Evolutionary conservation across 2,113 vertebrate species (phyloP), one percentile per base, ranked within the genome.

Genomic region (Naja naja): DNA sequence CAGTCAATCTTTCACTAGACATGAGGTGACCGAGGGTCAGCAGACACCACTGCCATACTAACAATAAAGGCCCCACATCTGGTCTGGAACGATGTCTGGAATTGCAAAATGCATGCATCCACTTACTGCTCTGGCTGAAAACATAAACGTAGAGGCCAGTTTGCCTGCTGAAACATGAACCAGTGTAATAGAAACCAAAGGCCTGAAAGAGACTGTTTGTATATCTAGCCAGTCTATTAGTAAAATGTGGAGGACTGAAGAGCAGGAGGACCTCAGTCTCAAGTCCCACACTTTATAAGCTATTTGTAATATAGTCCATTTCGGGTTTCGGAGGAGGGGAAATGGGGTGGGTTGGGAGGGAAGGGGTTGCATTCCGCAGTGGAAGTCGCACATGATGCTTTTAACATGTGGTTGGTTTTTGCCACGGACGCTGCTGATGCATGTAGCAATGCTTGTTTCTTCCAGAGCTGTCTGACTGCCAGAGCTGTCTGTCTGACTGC

Each of bases 1-100:
- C 96, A 97, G 97, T 98, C 98, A 97, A 97, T 98, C 98, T 98
- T 98, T 98, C 98, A 97, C 98, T 97, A 98, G 98, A 97, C 96
- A 93, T 58, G 94, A 97, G 98, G 98, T 97, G 97, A 98, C 95
- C 96, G 96, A 94, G 95, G 98, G 98, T 98, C 98, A 97, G 96
- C 97, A 97, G 96, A 97, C 97, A 97, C 97, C 98, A 98, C 97
- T 97, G 96, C 96, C 93, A 89, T 96, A 96, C 97, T 97, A 95
- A 98, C 98, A 98, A 97, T 87, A 96, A 97, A 96, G 98, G 97
- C 97, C 97, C 96, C 97, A 97, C 98, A 98, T 98, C 98, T 98
- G 98, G 98, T 97, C 90, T 93, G 88, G 97, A 97, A 97, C 95
- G 96, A 97, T 97, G 97, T 97, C 97, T 97, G 97, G 98, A 98